Conservation (phyloP, 2,888 invertebrate species). For the Calameuta idolon region DNA sequence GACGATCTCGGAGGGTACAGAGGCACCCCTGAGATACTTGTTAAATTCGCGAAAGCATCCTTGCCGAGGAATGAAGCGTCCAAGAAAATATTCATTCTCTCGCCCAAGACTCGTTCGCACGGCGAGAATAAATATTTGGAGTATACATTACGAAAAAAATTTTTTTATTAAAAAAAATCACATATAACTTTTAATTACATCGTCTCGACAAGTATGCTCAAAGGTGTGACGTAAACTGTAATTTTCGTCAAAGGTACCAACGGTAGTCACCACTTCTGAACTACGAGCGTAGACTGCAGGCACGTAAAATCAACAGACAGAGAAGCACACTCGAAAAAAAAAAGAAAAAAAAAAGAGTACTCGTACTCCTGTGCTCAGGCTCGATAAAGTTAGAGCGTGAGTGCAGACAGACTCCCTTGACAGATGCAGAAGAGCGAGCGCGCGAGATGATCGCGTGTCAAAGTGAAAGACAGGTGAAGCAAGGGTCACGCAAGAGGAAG, state of each 20-base stretch:
- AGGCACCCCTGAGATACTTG: neutral
- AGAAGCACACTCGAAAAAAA: neutral
- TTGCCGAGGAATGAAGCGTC: neutral
- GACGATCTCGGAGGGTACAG: neutral
- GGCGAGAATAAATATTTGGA: neutral
- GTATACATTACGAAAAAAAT: neutral
- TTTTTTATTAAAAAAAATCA: neutral
- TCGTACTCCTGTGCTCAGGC: neutral
- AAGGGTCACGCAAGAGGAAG: neutral
- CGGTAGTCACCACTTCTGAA: neutral
- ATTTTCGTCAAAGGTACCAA: neutral
- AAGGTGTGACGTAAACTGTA: neutral
- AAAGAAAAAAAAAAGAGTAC: no score
- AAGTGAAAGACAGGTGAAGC: constrained; percentile 16
- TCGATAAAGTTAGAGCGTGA: constrained; percentile 32
- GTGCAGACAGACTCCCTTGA: constrained; percentile 29
- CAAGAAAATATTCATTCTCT: neutral
- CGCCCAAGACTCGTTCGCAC: neutral
- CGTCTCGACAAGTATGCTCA: neutral
- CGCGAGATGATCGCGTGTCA: constrained; percentile 19
- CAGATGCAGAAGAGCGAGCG: constrained; percentile 13
- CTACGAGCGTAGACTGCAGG: neutral
- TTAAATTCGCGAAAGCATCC: neutral
- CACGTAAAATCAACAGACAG: neutral
- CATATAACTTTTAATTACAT: neutral